Evolutionary conservation across 2,113 vertebrate genomes (phyloP).

Genomic region (Chascanopsetta lugubris): DNA sequence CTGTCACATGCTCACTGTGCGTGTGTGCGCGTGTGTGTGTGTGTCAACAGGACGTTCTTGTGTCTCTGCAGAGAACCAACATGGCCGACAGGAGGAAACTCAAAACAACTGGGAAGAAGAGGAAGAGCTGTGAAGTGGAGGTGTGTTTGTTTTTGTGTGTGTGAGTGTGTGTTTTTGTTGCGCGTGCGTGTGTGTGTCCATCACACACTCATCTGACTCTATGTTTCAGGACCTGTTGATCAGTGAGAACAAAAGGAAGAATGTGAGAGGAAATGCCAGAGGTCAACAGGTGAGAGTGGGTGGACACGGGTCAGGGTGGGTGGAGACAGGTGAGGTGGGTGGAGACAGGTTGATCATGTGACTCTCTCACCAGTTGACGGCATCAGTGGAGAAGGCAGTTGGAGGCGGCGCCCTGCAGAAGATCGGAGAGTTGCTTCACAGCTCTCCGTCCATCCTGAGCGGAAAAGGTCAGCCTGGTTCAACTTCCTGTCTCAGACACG

Average conservation of each 20-base stretch:
- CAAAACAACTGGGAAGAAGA: conserved; percentile 84
- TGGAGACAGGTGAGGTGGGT: neutral
- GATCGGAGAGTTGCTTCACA: conserved; percentile 86
- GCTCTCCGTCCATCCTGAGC: conserved; percentile 84
- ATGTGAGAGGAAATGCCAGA: conserved; percentile 53
- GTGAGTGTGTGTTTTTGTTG: conserved; percentile 1
- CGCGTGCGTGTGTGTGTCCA: neutral
- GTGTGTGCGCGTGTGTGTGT: neutral
- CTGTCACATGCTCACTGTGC: neutral
- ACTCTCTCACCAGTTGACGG: conserved; percentile 25
- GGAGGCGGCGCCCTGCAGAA: conserved; percentile 84
- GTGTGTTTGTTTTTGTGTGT: conserved; percentile 53
- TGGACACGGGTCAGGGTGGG: neutral
- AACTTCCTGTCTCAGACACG: neutral
- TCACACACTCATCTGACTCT: no score
- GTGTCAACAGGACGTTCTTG: conserved; percentile 75
- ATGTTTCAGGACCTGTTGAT: conserved; percentile 79
- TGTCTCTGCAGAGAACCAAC: conserved; percentile 84
- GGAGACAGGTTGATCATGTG: neutral
- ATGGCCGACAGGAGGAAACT: conserved; percentile 76
- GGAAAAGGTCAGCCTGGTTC: conserved; percentile 83
- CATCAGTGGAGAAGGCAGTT: conserved; percentile 67
- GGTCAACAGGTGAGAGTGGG: conserved; percentile 42
- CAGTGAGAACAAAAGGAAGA: conserved; percentile 86
- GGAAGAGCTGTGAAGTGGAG: conserved; percentile 87